phyloP scores from a whole-genome alignment of 92 coral and sea anemone genomes.

The Hydrozoanthus gracilis region DNA sequence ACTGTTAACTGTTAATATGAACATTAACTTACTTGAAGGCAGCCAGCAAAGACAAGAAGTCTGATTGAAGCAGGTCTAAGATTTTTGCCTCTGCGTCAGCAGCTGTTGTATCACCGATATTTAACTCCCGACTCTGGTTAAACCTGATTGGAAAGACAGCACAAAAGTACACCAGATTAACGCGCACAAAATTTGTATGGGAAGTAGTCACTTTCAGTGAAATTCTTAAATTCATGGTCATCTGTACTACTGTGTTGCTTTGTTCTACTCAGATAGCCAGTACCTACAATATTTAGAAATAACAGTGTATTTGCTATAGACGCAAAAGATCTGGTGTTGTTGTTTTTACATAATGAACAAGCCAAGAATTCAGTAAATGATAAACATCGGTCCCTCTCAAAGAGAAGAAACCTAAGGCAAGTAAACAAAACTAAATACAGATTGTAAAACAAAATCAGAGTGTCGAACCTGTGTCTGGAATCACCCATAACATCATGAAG shows the following conservation, averaged over 20 bases:
- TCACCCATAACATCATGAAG: constrained; percentile 73
- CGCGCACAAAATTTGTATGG: background rate
- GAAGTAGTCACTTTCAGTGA: no score
- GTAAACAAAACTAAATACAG: background rate
- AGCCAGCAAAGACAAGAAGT: constrained; percentile 80
- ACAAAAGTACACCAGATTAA: background rate
- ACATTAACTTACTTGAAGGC: constrained; percentile 76
- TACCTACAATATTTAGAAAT: no score
- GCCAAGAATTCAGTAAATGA: no score
- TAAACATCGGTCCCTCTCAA: no score
- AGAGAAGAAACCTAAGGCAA: background rate
- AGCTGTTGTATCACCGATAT: constrained; percentile 74
- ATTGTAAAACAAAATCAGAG: background rate
- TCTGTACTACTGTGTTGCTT: no score
- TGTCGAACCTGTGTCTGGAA: constrained; percentile 72
- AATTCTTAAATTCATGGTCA: no score
- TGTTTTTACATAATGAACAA: no score
- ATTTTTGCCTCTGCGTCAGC: constrained; percentile 85
- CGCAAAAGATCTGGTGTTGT: no score
- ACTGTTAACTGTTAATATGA: background rate
- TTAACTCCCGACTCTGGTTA: constrained; percentile 81
- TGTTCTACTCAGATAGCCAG: no score
- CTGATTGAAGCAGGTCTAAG: constrained; percentile 78
- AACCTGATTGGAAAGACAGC: constrained; percentile 52
- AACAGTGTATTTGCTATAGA: no score